Base-by-base conservation (phyloP, 37 sponge, comb jelly and placozoan genomes). In the Hexactinellida sp. region DNA sequence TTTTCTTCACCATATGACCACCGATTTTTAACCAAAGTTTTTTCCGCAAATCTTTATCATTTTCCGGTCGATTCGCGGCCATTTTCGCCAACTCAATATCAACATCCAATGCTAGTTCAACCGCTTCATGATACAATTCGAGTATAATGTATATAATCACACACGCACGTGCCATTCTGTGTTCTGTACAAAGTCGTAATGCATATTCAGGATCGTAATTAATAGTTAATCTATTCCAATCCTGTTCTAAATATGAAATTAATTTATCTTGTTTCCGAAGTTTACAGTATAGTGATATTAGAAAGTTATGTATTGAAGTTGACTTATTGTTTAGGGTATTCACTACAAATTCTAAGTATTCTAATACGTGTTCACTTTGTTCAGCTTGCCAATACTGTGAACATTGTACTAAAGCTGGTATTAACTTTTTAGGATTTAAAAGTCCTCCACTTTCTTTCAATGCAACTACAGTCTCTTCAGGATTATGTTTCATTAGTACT, bases 21-120 rank as follows among this genome's bases (percentile, higher is more conserved):
- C 95, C 98, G 30, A 95, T 90, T 87, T 87, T 92, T 83, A 97
- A 84, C 98, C 98, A 97, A 52, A 97, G 89, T 76, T 91, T 93
- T 89, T 92, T 94, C 82, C 88, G 87, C 37, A 91, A 54, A 83
- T 91, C 93, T 34, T 91, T 84, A 37, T 88, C 82, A 34, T 84
- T 37, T 39, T 86, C 41, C 13, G 86, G 21, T 16, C 86, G 84
- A 23, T 83, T 90, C 23, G 55, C 86, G 13, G 90, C 91, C 21
- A 85, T 89, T 10, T 92, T 90, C 37, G 55, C 39, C 83, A 87
- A 54, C 24, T 94, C 97, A 35, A 94, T 86, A 35, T 92, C 90
- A 28, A 94, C 91, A 38, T 93, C 89, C 10, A 97, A 88, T 19
- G 98, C 95, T 39, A 94, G 89, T 41, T 93, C 84, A 21, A 97